Conservation (phyloP, 2,797 vertebrate species). For the Alectoris magna region DNA sequence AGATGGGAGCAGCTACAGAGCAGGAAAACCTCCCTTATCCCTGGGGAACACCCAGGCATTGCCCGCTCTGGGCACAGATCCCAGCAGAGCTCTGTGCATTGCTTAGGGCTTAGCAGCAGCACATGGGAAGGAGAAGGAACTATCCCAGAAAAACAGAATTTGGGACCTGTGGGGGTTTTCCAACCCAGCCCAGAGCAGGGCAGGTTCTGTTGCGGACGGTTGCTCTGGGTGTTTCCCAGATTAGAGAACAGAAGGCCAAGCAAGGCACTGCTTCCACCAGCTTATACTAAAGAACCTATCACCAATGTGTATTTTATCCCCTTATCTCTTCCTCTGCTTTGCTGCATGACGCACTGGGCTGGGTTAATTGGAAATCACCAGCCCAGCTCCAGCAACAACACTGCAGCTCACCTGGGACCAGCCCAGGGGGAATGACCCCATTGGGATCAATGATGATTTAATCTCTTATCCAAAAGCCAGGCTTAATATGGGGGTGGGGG, state of each 20-base stretch:
- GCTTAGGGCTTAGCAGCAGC: background rate
- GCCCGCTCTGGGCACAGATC: background rate
- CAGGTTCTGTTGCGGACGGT: background rate
- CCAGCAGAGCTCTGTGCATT: background rate
- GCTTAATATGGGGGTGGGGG: background rate
- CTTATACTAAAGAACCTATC: background rate
- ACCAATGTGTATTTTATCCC: background rate
- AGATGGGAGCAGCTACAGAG: accelerated
- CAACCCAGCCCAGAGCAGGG: background rate
- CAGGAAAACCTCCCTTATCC: background rate
- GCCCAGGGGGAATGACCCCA: background rate
- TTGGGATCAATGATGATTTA: background rate
- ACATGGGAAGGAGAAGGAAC: background rate
- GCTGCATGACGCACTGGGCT: background rate
- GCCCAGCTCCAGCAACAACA: background rate
- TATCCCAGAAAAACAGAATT: background rate
- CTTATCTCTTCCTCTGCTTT: slow-evolving; percentile 9
- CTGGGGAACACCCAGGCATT: background rate
- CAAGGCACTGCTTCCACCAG: background rate
- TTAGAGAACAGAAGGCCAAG: background rate
- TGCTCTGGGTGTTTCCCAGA: background rate
- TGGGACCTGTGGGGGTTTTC: too few relatives aligned
- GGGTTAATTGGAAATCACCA: slow-evolving; percentile 18
- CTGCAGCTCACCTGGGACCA: background rate
- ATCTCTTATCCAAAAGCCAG: background rate